A percentile compares a stretch with the other conserved stretches of the same genome.
Conservation (phyloP, 2,113 vertebrate species). For the Acanthisitta chloris region DNA sequence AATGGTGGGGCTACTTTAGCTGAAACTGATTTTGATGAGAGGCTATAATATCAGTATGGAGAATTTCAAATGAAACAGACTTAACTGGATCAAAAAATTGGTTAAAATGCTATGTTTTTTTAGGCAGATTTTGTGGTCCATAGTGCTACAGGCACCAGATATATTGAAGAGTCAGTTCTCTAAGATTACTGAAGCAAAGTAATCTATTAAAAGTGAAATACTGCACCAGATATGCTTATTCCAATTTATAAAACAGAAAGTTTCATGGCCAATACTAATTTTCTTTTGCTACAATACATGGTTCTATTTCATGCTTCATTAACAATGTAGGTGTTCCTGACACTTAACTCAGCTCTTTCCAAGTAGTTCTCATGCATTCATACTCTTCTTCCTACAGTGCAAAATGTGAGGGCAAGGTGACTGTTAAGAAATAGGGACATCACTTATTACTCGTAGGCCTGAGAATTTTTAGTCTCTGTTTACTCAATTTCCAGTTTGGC, state of each 20-base stretch:
- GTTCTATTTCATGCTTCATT: slow-evolving; percentile 51
- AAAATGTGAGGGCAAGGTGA: background rate
- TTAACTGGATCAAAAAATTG: background rate
- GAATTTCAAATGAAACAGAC: background rate
- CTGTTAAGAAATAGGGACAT: background rate
- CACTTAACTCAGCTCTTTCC: slow-evolving; percentile 1
- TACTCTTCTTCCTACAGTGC: background rate
- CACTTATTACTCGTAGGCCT: background rate
- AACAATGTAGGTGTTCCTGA: background rate
- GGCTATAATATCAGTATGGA: background rate
- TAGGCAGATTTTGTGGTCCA: background rate
- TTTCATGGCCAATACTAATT: slow-evolving; percentile 15
- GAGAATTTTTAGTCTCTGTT: background rate
- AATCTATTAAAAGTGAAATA: background rate
- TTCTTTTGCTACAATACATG: background rate
- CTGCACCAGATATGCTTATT: background rate
- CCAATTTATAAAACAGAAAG: background rate
- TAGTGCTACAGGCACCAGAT: background rate
- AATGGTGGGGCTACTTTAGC: background rate
- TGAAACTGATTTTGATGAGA: background rate
- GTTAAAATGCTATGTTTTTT: background rate
- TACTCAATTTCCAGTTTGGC: background rate
- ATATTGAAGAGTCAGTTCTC: background rate
- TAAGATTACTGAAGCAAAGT: background rate
- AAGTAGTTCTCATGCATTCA: background rate